A percentile compares a stretch with the other conserved stretches of the same genome.
Conservation (phyloP, 2,113 vertebrate genomes). For the Eira barbara region DNA sequence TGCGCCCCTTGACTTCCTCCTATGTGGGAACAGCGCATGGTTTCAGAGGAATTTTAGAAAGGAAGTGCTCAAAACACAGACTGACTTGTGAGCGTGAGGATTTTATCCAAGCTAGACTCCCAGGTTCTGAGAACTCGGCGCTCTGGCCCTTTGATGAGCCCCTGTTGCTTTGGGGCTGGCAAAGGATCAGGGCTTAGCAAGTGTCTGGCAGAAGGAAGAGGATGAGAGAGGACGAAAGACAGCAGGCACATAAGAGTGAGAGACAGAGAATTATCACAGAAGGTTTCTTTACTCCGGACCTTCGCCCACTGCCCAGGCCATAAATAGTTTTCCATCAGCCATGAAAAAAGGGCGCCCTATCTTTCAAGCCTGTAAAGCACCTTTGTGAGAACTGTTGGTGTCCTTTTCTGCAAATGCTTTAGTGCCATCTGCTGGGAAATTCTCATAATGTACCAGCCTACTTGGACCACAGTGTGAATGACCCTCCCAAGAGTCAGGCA, state of each 20-base stretch:
- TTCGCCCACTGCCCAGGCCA: background rate
- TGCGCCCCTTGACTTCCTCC: background rate
- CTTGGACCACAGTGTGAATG: rapidly evolving
- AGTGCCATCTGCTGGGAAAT: slow-evolving; percentile 62
- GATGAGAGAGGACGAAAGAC: background rate
- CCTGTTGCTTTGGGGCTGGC: background rate
- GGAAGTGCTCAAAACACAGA: background rate
- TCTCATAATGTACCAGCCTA: background rate
- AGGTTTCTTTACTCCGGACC: background rate
- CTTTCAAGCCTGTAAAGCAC: background rate
- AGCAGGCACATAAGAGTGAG: too few relatives aligned
- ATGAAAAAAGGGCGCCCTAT: background rate
- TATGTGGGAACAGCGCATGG: background rate
- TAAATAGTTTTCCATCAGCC: background rate
- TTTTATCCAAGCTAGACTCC: background rate
- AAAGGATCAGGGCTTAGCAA: background rate
- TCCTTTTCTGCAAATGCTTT: background rate
- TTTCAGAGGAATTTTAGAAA: background rate
- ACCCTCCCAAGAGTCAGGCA: background rate
- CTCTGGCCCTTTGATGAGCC: background rate
- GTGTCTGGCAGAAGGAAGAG: background rate
- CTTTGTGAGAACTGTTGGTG: background rate
- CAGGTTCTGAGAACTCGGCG: background rate
- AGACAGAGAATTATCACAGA: background rate
- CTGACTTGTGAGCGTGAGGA: background rate